Evolutionary conservation across 2,797 vertebrate genomes (phyloP), one percentile per base, ranked within the genome.

Genomic region (Discoglossus pictus): DNA sequence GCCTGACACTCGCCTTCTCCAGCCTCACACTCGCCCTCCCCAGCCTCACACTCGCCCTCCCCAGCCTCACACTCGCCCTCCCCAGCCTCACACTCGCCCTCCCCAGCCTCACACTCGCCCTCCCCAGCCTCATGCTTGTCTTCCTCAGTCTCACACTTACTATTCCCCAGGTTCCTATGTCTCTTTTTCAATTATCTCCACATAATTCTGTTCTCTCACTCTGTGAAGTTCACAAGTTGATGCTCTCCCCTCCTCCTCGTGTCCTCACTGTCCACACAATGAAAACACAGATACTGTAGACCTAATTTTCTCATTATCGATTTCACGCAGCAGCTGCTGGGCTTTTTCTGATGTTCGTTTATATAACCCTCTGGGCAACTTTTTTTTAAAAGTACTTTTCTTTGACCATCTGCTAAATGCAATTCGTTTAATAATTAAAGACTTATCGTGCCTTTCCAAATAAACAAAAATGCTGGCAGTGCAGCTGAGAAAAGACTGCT

Each of bases 251-350:
- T 76, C 56, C 61, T 59, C 77, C 67, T 76, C 76, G 80, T 76
- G 72, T 76, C 80, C 79, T 78, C 63, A 17, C 78, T 60, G 75
- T 79, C 80, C 81, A 87, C 85, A 91, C 88, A 90, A 90, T 87
- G 84, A 84, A 88, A 85, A 90, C 86, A 88, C 88, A 89, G 81
- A 80, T 89, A 87, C 84, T 86, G 84, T 87, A 75, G 78, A 85
- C 80, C 75, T 87, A 81, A 82, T 86, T 86, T 88, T 81, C 84
- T 88, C 86, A 82, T 88, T 90, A 91, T 89, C 87, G 86, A 90
- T 92, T 92, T 92, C 87, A 90, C 84, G 86, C 84, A 83, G 88
- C 83, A 90, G 86, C 90, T 92, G 87, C 86, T 79, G 86, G n/a
- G 82, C 82, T 89, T 82, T 86, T 87, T 86, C 80, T 77, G 74